phyloP scores from a whole-genome alignment of 2,888 invertebrate species.

The Apodemia mormo region DNA sequence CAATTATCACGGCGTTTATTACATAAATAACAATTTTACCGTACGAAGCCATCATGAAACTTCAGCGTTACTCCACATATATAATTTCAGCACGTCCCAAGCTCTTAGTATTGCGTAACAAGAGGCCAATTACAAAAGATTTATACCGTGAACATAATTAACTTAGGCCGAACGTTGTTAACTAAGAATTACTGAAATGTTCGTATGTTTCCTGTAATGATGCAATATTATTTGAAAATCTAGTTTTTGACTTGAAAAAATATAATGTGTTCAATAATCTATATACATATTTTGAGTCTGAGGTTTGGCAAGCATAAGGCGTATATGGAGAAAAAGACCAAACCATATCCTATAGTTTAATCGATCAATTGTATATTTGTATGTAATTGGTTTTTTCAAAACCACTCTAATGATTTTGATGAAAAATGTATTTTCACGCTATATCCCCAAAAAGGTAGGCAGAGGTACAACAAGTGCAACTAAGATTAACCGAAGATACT shows the following conservation, averaged over 20 bases:
- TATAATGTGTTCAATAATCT: no score
- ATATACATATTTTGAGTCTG: no score
- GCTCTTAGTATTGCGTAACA: slow-evolving; percentile 78
- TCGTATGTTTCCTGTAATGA: slow-evolving; percentile 41
- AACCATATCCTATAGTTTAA: no score
- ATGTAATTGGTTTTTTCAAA: no score
- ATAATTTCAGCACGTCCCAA: slow-evolving; percentile 79
- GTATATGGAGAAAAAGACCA: no score
- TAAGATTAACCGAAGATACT: no score
- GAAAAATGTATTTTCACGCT: no score
- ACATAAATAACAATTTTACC: slow-evolving; percentile 50
- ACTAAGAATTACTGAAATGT: slow-evolving; percentile 71
- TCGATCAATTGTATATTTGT: no score
- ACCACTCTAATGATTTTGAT: no score
- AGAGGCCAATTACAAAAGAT: slow-evolving; percentile 82
- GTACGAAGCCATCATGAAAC: slow-evolving; percentile 55
- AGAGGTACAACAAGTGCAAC: no score
- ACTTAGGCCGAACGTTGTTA: slow-evolving; percentile 79
- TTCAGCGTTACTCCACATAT: slow-evolving; percentile 69
- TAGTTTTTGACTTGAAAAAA: background rate
- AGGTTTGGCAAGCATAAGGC: no score
- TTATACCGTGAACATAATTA: slow-evolving; percentile 81
- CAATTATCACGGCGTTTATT: slow-evolving; percentile 45
- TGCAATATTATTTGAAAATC: background rate
- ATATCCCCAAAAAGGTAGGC: no score